Conservation (phyloP, 2,797 vertebrate species). For the Pseudochromis fuscus region DNA sequence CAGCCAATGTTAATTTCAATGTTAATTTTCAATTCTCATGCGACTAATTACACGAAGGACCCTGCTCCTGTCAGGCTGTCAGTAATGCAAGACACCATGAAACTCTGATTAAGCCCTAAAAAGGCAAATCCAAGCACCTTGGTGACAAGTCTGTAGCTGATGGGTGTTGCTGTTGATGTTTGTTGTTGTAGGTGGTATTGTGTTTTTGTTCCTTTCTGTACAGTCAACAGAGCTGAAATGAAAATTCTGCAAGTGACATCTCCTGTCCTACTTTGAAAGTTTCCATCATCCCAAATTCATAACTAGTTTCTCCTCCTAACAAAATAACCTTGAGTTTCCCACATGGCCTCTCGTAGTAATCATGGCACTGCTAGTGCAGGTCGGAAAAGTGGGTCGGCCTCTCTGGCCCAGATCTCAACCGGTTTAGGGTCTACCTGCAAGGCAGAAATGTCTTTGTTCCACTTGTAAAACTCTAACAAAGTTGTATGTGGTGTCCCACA, state of each 20-base stretch:
- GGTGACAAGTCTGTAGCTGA: neutral
- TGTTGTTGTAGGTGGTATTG: neutral
- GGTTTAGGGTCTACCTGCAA: slow-evolving; percentile 59
- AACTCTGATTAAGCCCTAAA: too few species aligned
- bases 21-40: too few species aligned
- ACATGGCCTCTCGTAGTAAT: slow-evolving; percentile 43
- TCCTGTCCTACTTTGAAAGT: neutral
- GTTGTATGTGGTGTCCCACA: slow-evolving; percentile 43
- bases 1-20: too few species aligned
- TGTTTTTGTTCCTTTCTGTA: too few species aligned
- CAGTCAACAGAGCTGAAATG: too few species aligned
- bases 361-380: slow-evolving; percentile 27
- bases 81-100: too few species aligned
- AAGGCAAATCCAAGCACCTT: too few species aligned
- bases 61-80: too few species aligned
- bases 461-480: slow-evolving; percentile 52
- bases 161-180: neutral
- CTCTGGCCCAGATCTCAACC: slow-evolving; percentile 62
- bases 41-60: too few species aligned
- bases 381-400: slow-evolving; percentile 67
- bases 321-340: slow-evolving; percentile 45
- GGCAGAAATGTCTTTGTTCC: slow-evolving; percentile 62
- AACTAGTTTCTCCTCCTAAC: neutral
- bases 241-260: too few species aligned
- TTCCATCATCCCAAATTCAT: neutral